Evolutionary conservation across 2,888 invertebrate species (phyloP), one percentile per base, ranked within the genome.

Genomic region (Oasisia sp.): DNA sequence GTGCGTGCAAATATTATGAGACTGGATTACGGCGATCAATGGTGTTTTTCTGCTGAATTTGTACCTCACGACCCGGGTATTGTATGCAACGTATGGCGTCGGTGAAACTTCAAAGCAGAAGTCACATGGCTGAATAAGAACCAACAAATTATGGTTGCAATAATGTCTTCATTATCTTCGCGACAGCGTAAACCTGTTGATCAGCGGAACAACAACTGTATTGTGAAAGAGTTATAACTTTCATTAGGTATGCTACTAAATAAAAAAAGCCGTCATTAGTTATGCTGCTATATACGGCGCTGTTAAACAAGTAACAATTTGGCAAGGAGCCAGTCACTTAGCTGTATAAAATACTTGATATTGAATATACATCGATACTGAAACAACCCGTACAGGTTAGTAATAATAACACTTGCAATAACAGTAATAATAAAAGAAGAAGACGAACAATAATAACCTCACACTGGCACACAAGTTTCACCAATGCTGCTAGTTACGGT

Each of bases 81-180:
- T 74, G 74, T 74, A 74, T 74, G 74, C 74, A 74, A 74, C 74
- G 27, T 74, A 74, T n/a, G n/a, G 74, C n/a, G 74, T n/a, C n/a
- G n/a, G 74, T 19, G 19, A 27, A 27, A 74, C 74, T 74, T 74
- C 74, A 74, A 74, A 74, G 74, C 19, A 19, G 74, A 74, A 74
- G 74, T 74, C 74, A 74, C 9, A 50, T 12, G 50, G 50, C 50
- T 12, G 74, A 74, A 74, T 74, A 74, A 74, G 27, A 74, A 74
- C 14, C 19, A 27, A n/a, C 74, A 74, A 74, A 74, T 74, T 74
- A 74, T 74, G 27, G 19, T 74, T 74, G 74, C 74, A 74, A 27
- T 74, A 74, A 74, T 74, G 74, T 74, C 74, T 74, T 74, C 74
- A 74, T 74, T 74, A n/a, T n/a, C 74, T 7, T 56, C 74, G 27